Evolutionary conservation across 2,888 invertebrate genomes (phyloP), one percentile per base, ranked within the genome.

Genomic region (Steinernema carpocapsae): DNA sequence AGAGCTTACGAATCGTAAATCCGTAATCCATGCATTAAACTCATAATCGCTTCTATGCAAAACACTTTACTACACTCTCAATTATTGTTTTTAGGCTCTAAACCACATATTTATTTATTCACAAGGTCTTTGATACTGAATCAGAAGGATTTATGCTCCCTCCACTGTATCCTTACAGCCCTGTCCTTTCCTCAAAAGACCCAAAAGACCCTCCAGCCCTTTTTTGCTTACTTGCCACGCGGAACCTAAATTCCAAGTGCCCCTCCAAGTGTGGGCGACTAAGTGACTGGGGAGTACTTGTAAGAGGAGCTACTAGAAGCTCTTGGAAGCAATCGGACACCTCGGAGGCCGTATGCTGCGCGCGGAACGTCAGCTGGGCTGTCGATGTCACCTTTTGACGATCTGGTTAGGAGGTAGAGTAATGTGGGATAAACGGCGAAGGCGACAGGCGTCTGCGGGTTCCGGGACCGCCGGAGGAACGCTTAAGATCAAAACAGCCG

Each of bases 321-420:
- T 22, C 64, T 17, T 32, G 26, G 32, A 32, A 32, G 64, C 64
- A 64, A 64, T 64, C 64, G 64, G 64, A 64, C 64, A 64, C 64
- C 64, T 64, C 64, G 56, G 64, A 26, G 64, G 64, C 32, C 32
- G 32, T 64, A 32, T 64, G 64, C 64, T 17, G 29, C 64, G 64
- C 64, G 64, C 64, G 64, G 32, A 32, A 26, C 64, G 64, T 64
- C 64, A 64, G 64, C 64, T 64, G 64, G 64, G 7, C 64, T 64
- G 64, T 17, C 64, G 64, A 26, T 64, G 64, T 64, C 64, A 64
- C 64, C 32, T 64, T 64, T 32, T 64, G 64, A 64, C 64, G 32
- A 64, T 64, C 64, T 64, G 37, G 7, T 26, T 1, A 32, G 26
- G 64, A 64, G 32, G 22, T 3, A 22, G 64, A 64, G 64, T 56